Evolutionary conservation across 1,140 invertebrate species (phyloP).

Genomic region (Leucophenga varia): DNA sequence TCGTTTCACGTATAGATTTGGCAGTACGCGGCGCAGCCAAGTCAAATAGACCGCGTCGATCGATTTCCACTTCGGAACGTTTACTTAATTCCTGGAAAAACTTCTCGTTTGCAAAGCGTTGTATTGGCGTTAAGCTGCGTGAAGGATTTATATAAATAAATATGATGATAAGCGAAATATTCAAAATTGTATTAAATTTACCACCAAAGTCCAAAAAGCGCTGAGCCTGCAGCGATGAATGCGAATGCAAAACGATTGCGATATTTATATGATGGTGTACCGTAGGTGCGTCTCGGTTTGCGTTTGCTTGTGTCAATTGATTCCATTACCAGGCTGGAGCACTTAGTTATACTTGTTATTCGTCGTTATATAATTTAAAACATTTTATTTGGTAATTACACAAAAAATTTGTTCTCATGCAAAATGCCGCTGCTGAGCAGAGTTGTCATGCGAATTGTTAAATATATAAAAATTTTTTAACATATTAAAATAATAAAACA

Average conservation of each 20-base stretch:
- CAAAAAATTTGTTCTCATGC: too few species aligned
- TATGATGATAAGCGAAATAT: background rate
- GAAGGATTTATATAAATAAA: background rate
- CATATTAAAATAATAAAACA: too few species aligned
- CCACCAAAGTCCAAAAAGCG: slow-evolving; percentile 36
- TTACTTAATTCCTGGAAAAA: slow-evolving; percentile 12
- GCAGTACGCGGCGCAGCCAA: slow-evolving; percentile 26
- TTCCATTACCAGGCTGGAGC: slow-evolving; percentile 35
- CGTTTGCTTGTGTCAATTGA: slow-evolving; percentile 38
- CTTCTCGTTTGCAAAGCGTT: slow-evolving; percentile 33
- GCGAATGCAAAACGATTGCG: slow-evolving; percentile 48
- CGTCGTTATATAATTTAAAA: slow-evolving; percentile 39
- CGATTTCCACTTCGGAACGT: slow-evolving; percentile 29
- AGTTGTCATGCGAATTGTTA: too few species aligned
- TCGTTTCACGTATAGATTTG: slow-evolving; percentile 28
- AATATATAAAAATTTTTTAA: too few species aligned
- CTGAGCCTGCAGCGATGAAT: slow-evolving; percentile 27
- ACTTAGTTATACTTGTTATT: background rate
- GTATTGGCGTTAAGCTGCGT: slow-evolving; percentile 34
- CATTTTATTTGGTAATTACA: too few species aligned
- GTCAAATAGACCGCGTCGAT: slow-evolving; percentile 32
- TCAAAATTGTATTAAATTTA: slow-evolving; percentile 13
- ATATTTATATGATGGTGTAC: slow-evolving; percentile 43
- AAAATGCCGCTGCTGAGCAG: too few species aligned
- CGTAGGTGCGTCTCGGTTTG: slow-evolving; percentile 48